Conservation (phyloP, 2,888 invertebrate species). For the Andrena flavipes region DNA sequence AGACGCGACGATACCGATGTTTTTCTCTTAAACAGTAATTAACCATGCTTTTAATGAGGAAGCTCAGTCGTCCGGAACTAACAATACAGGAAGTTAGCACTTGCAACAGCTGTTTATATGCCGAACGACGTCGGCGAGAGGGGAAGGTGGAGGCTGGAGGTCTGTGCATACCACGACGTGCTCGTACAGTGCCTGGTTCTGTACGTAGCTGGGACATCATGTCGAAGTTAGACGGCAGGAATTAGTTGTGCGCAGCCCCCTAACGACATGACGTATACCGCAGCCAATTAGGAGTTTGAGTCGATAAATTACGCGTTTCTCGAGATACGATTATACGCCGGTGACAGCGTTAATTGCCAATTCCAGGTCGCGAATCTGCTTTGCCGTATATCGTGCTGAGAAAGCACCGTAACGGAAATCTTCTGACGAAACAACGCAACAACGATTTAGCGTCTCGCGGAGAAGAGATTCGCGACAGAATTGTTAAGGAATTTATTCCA, state of each 20-base stretch:
- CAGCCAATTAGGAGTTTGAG: slow-evolving; percentile 82
- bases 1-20: slow-evolving; percentile 48
- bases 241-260: slow-evolving; percentile 74
- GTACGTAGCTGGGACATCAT: slow-evolving; percentile 71
- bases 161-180: slow-evolving; percentile 53
- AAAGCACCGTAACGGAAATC: slow-evolving; percentile 67
- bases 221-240: slow-evolving; percentile 75
- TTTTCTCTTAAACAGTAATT: slow-evolving; percentile 70
- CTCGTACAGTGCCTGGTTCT: slow-evolving; percentile 60
- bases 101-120: slow-evolving; percentile 71
- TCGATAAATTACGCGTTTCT: slow-evolving; percentile 79
- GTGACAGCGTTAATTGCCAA: slow-evolving; percentile 81
- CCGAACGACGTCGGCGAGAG: slow-evolving; percentile 44
- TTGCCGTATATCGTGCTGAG: slow-evolving; percentile 60
- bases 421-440: slow-evolving; percentile 62
- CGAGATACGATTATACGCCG: slow-evolving; percentile 79
- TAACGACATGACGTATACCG: slow-evolving; percentile 75
- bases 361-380: slow-evolving; percentile 75
- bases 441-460: slow-evolving; percentile 40
- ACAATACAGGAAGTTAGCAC: slow-evolving; percentile 69
- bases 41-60: slow-evolving; percentile 70
- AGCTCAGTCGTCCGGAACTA: slow-evolving; percentile 69
- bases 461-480: slow-evolving; percentile 31
- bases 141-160: slow-evolving; percentile 35
- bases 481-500: slow-evolving; percentile 16